Evolutionary conservation across 2,888 invertebrate species (phyloP).

Genomic region (Liopterus haemorrhoidalis): DNA sequence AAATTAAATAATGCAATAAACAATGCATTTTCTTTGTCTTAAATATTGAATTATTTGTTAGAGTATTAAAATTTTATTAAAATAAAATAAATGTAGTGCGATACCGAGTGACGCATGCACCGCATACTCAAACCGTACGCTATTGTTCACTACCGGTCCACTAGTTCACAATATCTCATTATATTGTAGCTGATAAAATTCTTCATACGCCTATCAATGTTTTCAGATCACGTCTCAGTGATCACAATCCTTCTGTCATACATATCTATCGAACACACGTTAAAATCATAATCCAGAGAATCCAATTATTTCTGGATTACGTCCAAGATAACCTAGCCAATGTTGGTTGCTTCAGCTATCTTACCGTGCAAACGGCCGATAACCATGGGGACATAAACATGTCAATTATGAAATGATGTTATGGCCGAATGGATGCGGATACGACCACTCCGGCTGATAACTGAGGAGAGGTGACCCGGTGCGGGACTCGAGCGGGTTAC

Average conservation of each 20-base stretch:
- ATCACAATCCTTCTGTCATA: too few relatives aligned
- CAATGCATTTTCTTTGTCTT: neutral
- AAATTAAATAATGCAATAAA: too few relatives aligned
- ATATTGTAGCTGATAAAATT: neutral
- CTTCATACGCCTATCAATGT: too few relatives aligned
- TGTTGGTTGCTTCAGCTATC: neutral
- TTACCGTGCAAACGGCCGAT: constrained; percentile 1
- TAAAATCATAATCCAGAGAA: constrained; percentile 17
- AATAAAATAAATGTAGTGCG: neutral
- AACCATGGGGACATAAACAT: constrained; percentile 10
- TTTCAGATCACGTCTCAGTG: too few relatives aligned
- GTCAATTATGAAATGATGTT: constrained; percentile 15
- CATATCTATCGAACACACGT: too few relatives aligned
- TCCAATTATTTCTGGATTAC: constrained; percentile 18
- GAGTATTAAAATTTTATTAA: neutral
- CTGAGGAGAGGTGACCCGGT: neutral
- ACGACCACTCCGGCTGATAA: neutral
- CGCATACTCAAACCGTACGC: constrained; percentile 1
- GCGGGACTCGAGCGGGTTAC: too few relatives aligned
- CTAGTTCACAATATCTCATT: neutral
- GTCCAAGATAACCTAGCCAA: neutral
- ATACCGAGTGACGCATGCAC: neutral
- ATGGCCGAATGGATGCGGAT: constrained; percentile 6
- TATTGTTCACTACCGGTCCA: too few relatives aligned
- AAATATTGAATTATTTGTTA: neutral